Evolutionary conservation across 2,888 invertebrate genomes (phyloP).

Genomic region (Drosophila affinis): DNA sequence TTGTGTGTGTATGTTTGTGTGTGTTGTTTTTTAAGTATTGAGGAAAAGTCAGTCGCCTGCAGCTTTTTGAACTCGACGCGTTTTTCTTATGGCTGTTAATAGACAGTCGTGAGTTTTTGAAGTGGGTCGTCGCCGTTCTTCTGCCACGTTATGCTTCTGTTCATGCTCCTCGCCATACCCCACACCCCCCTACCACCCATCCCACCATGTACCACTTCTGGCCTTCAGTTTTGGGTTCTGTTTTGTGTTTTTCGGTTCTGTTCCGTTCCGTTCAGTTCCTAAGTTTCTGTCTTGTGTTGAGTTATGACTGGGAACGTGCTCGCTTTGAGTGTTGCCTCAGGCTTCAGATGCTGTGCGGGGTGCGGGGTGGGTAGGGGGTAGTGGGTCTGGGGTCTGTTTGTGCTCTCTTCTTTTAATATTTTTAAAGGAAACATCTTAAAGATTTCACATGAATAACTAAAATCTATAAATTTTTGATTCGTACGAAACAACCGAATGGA

Average conservation of each 20-base stretch:
- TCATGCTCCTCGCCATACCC: not conserved
- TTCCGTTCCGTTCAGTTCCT: slow-evolving; percentile 7
- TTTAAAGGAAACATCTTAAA: slow-evolving; percentile 70
- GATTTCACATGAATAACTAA: slow-evolving; percentile 77
- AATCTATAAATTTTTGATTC: slow-evolving; percentile 77
- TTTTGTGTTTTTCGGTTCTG: slow-evolving; percentile 12
- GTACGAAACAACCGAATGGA: slow-evolving; percentile 12
- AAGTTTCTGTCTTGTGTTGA: slow-evolving; percentile 30
- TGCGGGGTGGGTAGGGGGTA: not conserved
- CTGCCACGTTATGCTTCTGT: slow-evolving; percentile 17
- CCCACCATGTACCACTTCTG: not conserved
- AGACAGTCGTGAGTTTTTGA: slow-evolving; percentile 65
- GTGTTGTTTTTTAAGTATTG: slow-evolving; percentile 6
- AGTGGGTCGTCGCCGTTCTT: slow-evolving; percentile 54
- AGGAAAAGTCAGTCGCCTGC: slow-evolving; percentile 42
- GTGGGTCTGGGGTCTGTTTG: slow-evolving; percentile 11
- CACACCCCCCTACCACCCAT: too few species aligned
- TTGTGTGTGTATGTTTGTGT: not conserved
- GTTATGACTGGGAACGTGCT: slow-evolving; percentile 68
- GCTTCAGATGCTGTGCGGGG: slow-evolving; percentile 38
- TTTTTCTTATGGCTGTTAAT: slow-evolving; percentile 61
- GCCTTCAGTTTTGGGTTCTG: slow-evolving; percentile 23
- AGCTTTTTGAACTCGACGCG: slow-evolving; percentile 47
- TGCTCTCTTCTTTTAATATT: slow-evolving; percentile 33
- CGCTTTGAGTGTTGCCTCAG: slow-evolving; percentile 53